Evolutionary conservation across 1,140 invertebrate species (phyloP), one percentile per base, ranked within the genome.

Genomic region (Cyphomyrmex costatus): DNA sequence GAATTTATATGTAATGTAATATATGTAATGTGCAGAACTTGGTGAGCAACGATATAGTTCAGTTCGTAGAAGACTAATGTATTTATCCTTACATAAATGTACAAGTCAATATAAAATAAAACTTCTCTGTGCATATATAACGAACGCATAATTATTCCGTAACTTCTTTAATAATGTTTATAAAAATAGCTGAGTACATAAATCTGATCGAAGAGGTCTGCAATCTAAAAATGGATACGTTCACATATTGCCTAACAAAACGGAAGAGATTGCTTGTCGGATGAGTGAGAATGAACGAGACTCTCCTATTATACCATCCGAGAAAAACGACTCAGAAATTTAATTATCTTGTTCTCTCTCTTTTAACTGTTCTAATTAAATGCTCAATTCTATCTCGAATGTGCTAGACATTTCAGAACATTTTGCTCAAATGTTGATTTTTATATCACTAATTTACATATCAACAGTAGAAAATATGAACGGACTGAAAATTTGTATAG

Each of bases 361-460:
- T 90, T 68, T 91, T 88, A 88, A 56, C 79, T 78, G 79, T 87
- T 77, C 90, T 92, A 94, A 93, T 94, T 93, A 93, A 93, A 94
- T 92, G 91, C 90, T 93, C 88, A 90, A 90, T 92, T 86, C 82
- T 58, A 89, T 92, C 82, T 63, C 78, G 76, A 46, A 83, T 80
- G 58, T 46, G 51, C 89, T 87, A 56, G 49, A 24, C 21, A 60
- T 87, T 65, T 70, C 14, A 82, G 61, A 49, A 58, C 36, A 42
- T 42, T 46, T 71, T 46, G 63, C 90, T 77, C 51, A 12, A 71
- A n/a, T 79, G 68, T 58, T 21, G 3, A 91, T 78, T 91, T 91
- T 91, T 82, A 76, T 49, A 87, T 86, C 83, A 74, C 19, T 70
- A 73, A 70, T n/a, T 53, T 66, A 51, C 58, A 68, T 53, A 19